A percentile compares a stretch with the other conserved stretches of the same genome.
Conservation (phyloP, 1,140 invertebrate genomes). For the Tribolium castaneum region DNA sequence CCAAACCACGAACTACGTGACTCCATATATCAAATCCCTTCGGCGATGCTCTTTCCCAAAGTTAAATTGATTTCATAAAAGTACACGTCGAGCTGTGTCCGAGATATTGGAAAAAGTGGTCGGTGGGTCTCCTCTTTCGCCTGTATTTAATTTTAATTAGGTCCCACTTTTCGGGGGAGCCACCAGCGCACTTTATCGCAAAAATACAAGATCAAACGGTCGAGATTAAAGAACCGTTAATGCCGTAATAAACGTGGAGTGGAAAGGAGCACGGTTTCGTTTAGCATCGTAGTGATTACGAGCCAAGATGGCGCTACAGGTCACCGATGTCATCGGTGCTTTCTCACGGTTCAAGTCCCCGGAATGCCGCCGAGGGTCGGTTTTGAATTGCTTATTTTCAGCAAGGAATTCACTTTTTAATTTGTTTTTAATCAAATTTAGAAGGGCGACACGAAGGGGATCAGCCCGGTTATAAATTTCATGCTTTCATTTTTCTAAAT, state of each 20-base stretch:
- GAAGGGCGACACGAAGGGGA: background rate
- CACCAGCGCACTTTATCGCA: background rate
- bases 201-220: slow-evolving; percentile 35
- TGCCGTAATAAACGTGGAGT: slow-evolving; percentile 31
- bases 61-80: slow-evolving; percentile 39
- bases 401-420: slow-evolving; percentile 10
- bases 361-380: background rate
- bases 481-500: background rate
- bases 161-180: background rate
- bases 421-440: slow-evolving; percentile 15
- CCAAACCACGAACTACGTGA: slow-evolving; percentile 39
- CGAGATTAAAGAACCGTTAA: slow-evolving; percentile 41
- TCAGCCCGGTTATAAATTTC: background rate
- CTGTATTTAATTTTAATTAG: slow-evolving; percentile 1
- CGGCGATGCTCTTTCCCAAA: slow-evolving; percentile 9
- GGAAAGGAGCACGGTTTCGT: slow-evolving; percentile 24
- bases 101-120: background rate
- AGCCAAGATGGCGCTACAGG: slow-evolving; percentile 32
- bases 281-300: slow-evolving; percentile 34
- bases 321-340: background rate
- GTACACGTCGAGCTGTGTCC: background rate
- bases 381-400: slow-evolving; percentile 32
- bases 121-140: too few species aligned
- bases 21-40: slow-evolving; percentile 40
- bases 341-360: slow-evolving; percentile 27